These are phyloP conservation scores for Enteromius radiatus DNA, from an alignment of 2,797 vertebrate genomes.

Conservation along the genomic window DNA sequence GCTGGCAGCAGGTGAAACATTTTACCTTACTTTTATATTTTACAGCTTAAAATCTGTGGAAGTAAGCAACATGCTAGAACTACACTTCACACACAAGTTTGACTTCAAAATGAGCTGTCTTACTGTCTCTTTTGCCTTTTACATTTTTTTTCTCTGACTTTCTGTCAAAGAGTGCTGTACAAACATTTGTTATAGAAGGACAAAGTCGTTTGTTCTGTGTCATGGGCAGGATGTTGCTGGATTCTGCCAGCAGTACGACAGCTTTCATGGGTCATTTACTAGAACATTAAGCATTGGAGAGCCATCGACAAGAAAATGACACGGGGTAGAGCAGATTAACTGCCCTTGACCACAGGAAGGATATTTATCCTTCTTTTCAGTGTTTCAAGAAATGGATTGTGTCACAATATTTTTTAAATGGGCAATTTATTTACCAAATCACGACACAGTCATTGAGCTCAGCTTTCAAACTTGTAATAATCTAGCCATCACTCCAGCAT, in stretches of 20 bases:
- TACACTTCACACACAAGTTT: background rate
- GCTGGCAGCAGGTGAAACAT: too few species aligned
- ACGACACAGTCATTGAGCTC: background rate
- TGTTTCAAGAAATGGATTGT: slow-evolving; percentile 1
- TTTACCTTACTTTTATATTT: too few species aligned
- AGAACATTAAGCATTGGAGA: slow-evolving; percentile 23
- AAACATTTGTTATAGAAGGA: slow-evolving; percentile 19
- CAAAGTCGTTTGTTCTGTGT: background rate
- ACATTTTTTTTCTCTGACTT: background rate
- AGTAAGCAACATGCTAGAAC: background rate
- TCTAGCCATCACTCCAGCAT: background rate
- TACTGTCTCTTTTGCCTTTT: background rate
- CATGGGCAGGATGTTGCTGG: background rate
- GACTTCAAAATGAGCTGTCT: slow-evolving; percentile 6
- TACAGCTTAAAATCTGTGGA: background rate
- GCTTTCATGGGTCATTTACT: slow-evolving; percentile 29
- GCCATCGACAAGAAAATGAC: slow-evolving; percentile 5
- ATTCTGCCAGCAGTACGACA: slow-evolving; percentile 1
- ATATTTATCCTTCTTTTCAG: slow-evolving; percentile 3
- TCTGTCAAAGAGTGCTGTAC: slow-evolving; percentile 3
- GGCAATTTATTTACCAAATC: background rate
- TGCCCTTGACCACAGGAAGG: slow-evolving; percentile 23
- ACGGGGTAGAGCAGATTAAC: slow-evolving; percentile 6
- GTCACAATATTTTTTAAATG: background rate
- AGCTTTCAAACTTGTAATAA: background rate